Evolutionary conservation across 2,113 vertebrate species (phyloP).

Genomic region (Siniperca chuatsi): DNA sequence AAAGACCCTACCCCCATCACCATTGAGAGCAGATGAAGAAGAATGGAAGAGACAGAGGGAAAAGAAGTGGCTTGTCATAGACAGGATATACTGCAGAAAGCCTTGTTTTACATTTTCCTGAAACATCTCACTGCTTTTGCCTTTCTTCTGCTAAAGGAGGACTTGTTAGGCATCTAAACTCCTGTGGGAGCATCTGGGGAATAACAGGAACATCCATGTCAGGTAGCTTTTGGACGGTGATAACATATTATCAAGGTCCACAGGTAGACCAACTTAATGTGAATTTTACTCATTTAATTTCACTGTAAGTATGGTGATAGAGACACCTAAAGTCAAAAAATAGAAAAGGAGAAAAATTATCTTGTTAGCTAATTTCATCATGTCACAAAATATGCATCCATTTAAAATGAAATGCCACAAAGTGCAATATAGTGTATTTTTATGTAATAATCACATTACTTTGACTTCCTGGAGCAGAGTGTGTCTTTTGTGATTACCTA

Average conservation of each 20-base stretch:
- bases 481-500: background rate
- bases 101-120: slow-evolving; percentile 69
- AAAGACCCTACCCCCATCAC: slow-evolving; percentile 62
- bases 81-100: slow-evolving; percentile 47
- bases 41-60: slow-evolving; percentile 34
- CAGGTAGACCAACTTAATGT: background rate
- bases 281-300: background rate
- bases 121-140: slow-evolving; percentile 41
- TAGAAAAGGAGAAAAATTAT: background rate
- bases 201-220: slow-evolving; percentile 44
- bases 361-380: background rate
- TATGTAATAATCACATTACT: background rate
- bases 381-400: background rate
- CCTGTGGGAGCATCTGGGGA: slow-evolving; percentile 27
- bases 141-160: slow-evolving; percentile 49
- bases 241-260: slow-evolving; percentile 22
- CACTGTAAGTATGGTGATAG: background rate
- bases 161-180: slow-evolving; percentile 47
- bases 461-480: background rate
- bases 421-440: background rate
- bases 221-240: slow-evolving; percentile 44
- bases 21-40: slow-evolving; percentile 59
- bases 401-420: background rate
- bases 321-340: background rate
- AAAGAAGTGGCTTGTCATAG: slow-evolving; percentile 49